Percentiles rank a stretch among this genome's conserved stretches.
phyloP scores from a whole-genome alignment of 2,888 invertebrate species.

The Hyppa rectilinea region DNA sequence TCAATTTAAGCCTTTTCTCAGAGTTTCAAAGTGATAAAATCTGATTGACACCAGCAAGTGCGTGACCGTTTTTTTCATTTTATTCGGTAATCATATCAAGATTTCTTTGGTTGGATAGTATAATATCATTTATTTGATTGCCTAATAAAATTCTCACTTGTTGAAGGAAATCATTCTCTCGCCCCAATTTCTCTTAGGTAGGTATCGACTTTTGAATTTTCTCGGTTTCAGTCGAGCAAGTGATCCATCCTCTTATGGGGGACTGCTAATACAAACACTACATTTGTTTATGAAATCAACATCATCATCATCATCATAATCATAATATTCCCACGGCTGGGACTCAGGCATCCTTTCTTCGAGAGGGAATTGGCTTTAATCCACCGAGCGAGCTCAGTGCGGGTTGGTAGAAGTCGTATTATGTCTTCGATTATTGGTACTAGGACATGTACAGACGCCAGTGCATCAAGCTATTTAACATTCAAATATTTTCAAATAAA shows the following conservation, averaged over 20 bases:
- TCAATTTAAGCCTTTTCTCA: constrained; percentile 50
- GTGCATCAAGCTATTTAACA: no score
- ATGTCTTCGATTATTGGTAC: no score
- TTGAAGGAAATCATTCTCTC: background rate
- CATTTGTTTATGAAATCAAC: no score
- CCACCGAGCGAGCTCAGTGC: no score
- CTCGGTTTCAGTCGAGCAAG: background rate
- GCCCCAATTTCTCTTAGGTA: background rate
- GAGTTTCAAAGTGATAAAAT: constrained; percentile 38
- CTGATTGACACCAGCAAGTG: constrained; percentile 29
- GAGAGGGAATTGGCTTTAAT: no score
- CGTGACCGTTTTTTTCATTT: constrained; percentile 17
- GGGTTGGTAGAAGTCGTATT: no score
- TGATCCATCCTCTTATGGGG: background rate
- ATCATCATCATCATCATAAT: no score
- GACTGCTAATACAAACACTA: no score
- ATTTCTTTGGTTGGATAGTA: background rate
- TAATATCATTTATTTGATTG: background rate
- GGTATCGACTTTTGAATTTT: background rate
- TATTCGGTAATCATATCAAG: constrained; percentile 12
- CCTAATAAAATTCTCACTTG: background rate
- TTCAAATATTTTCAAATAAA: no score
- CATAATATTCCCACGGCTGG: no score
- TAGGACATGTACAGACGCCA: no score
- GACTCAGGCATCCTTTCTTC: no score